Evolutionary conservation across 2,888 invertebrate species (phyloP).

Genomic region (Rhyacophila evoluta): DNA sequence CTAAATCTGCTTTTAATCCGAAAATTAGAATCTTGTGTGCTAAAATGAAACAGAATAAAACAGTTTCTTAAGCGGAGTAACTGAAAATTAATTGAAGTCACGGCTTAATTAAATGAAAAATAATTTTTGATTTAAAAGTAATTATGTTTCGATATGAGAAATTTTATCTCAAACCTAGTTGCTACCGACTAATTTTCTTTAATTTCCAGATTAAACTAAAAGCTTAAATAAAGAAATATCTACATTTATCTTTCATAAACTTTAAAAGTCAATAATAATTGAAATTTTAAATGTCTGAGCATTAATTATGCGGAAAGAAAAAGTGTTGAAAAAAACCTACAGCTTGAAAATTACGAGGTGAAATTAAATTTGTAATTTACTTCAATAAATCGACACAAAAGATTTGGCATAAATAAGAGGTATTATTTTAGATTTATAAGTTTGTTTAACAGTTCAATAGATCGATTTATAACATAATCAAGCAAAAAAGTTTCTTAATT

Average conservation of each 20-base stretch:
- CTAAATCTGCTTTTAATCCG: constrained; percentile 37
- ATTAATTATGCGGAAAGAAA: neutral
- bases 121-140: no score
- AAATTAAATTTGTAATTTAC: neutral
- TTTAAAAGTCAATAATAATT: no score
- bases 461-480: no score
- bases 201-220: no score
- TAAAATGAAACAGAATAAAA: constrained; percentile 28
- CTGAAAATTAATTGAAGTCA: constrained; percentile 46
- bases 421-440: neutral
- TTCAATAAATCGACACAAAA: neutral
- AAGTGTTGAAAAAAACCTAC: neutral
- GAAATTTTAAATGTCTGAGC: neutral
- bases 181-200: no score
- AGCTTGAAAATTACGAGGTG: neutral
- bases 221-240: no score
- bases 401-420: neutral
- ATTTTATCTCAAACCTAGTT: no score
- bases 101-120: constrained; percentile 40
- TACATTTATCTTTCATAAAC: no score
- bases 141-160: no score
- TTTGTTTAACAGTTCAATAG: no score
- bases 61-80: constrained; percentile 41
- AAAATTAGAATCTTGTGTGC: constrained; percentile 44
- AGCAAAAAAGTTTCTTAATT: no score